Evolutionary conservation across 2,888 invertebrate genomes (phyloP).

Genomic region (Heliconius ethilla): DNA sequence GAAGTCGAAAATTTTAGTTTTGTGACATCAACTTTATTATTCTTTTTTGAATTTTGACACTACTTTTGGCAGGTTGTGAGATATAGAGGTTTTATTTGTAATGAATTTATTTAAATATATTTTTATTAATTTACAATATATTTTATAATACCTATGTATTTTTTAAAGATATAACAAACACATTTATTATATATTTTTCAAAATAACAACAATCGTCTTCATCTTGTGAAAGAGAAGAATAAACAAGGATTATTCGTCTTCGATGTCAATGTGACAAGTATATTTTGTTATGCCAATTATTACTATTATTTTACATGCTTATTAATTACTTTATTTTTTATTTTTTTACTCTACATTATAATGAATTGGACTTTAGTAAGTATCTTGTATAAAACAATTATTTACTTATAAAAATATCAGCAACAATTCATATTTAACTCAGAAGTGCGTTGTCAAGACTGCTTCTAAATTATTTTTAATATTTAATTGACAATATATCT

Average conservation of each 20-base stretch:
- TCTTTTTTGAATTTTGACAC: conserved; percentile 7
- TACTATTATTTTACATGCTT: not conserved
- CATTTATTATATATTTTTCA: not conserved
- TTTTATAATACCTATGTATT: not conserved
- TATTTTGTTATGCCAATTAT: not conserved
- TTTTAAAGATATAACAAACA: not conserved
- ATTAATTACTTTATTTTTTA: not conserved
- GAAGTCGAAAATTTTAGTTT: conserved; percentile 3
- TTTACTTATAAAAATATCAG: not conserved
- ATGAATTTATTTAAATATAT: not conserved
- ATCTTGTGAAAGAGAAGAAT: not conserved
- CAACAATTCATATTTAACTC: not conserved
- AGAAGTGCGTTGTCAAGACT: not conserved
- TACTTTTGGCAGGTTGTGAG: not conserved
- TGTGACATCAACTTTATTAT: conserved; percentile 8
- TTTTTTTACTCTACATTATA: not conserved
- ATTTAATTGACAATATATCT: not conserved
- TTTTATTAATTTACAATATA: not conserved
- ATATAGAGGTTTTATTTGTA: not conserved
- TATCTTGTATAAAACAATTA: not conserved
- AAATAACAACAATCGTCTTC: not conserved
- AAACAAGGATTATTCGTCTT: not conserved
- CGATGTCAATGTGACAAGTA: not conserved
- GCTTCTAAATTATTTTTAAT: not conserved
- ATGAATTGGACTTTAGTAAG: conserved; percentile 8